phyloP scores from a whole-genome alignment of 2,797 vertebrate genomes.

The Eulemur albifrons region DNA sequence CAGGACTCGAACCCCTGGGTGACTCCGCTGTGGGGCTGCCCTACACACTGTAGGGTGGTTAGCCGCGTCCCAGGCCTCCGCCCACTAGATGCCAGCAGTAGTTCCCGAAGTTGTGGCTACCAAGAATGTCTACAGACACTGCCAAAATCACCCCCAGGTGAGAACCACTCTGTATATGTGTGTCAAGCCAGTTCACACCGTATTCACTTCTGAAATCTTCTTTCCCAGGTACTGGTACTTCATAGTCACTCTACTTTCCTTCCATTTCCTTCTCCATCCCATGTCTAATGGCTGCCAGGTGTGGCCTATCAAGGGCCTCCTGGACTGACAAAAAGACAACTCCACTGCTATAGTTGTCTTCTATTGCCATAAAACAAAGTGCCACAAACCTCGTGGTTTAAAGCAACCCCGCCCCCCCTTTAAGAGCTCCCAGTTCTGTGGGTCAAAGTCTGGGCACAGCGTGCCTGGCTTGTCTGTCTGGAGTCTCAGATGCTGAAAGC shows the following conservation, averaged over 20 bases:
- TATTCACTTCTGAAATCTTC: neutral
- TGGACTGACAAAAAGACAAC: neutral
- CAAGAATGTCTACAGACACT: neutral
- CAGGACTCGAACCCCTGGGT: neutral
- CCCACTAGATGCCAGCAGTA: neutral
- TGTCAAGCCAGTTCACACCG: neutral
- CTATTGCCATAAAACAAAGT: neutral
- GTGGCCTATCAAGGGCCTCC: neutral
- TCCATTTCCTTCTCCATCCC: neutral
- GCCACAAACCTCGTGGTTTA: neutral
- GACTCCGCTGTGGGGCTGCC: too few species aligned
- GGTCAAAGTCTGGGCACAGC: neutral
- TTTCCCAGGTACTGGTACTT: too few species aligned
- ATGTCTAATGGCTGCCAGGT: neutral
- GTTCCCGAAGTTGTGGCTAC: neutral
- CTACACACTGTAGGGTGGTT: neutral
- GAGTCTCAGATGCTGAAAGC: neutral
- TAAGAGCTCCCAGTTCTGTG: neutral
- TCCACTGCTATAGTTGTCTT: too few species aligned
- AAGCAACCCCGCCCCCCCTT: neutral
- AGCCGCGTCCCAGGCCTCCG: neutral
- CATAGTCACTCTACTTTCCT: neutral
- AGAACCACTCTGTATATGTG: neutral
- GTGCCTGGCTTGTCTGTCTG: neutral
- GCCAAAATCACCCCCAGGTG: neutral